Base-by-base conservation (phyloP, 2,888 invertebrate genomes). In the Luperina testacea region DNA sequence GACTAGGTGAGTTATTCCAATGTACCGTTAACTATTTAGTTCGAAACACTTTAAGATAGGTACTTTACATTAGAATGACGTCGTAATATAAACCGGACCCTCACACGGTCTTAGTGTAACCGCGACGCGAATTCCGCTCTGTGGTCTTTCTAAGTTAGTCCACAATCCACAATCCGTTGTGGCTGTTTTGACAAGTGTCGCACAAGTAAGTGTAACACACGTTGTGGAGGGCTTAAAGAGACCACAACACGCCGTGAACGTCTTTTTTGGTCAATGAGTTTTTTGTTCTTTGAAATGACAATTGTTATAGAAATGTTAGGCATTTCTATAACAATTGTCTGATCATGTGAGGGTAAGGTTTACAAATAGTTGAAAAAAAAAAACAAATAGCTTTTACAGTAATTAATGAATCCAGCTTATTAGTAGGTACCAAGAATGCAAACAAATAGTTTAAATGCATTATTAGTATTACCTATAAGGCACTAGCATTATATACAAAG, bases 111-210 rank as follows among this genome's bases (percentile, higher is more conserved):
- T 27, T 42, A 32, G 53, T 48, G 45, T 27, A 13, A 48, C 63
- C 24, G 4, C 38, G 9, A 70, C 53, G 24, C 2, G 5, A 71
- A 63, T 38, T 27, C 2, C 2, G 8, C 24, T 64, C 48, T 27
- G n/a, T 64, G 63, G 80, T 64, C 24, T 63, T 38, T 17, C n/a
- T 9, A 80, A 72, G 64, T 80, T 57, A 65, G 64, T 65, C 61
- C 24, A 7, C 24, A 63, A 17, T 63, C 27, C 27, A 53, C 77
- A 57, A 48, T 9, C 15, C 17, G 24, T 53, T 78, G 53, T 64
- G 57, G 24, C 27, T 45, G 53, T 64, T 72, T 80, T 57, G 63
- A 57, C 27, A 72, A 72, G 38, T 42, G 27, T 15, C 7, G 17
- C 32, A 45, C 42, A 32, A 15, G 20, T 48, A 32, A 32, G 8